Conservation (phyloP, 2,113 vertebrate species). For the Pterocles orientalis region DNA sequence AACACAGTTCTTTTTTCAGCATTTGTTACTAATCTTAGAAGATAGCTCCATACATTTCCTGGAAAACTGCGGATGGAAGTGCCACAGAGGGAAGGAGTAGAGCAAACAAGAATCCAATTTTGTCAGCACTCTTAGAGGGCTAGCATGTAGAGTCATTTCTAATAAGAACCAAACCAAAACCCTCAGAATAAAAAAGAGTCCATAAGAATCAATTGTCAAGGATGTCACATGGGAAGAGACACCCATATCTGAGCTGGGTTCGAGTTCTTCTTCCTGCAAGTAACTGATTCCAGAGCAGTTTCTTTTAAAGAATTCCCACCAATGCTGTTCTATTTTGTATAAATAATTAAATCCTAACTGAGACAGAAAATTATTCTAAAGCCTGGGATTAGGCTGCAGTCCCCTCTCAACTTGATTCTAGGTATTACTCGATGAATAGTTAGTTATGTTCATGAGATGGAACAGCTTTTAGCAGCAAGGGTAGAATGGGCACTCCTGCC, state of each 20-base stretch:
- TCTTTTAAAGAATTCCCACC: not conserved
- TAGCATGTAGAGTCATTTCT: not conserved
- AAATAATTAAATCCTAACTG: not conserved
- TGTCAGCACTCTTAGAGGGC: not conserved
- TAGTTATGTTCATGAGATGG: not conserved
- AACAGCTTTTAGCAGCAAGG: not conserved
- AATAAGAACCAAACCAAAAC: not conserved
- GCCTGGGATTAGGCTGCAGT: not conserved
- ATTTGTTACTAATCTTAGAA: not conserved
- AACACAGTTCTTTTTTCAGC: not conserved
- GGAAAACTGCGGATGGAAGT: not conserved
- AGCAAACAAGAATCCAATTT: not conserved
- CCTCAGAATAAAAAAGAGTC: not conserved
- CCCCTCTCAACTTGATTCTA: not conserved
- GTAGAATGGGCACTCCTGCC: not conserved
- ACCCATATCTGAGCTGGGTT: not conserved
- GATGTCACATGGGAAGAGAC: not conserved
- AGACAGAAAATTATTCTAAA: not conserved
- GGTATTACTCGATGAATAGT: not conserved
- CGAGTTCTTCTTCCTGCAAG: not conserved
- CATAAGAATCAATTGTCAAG: not conserved
- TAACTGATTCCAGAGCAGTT: not conserved
- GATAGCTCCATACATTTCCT: not conserved
- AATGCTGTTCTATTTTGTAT: not conserved
- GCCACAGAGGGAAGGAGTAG: not conserved